phyloP scores from a whole-genome alignment of 2,113 vertebrate species.

The Charadrius vociferus region DNA sequence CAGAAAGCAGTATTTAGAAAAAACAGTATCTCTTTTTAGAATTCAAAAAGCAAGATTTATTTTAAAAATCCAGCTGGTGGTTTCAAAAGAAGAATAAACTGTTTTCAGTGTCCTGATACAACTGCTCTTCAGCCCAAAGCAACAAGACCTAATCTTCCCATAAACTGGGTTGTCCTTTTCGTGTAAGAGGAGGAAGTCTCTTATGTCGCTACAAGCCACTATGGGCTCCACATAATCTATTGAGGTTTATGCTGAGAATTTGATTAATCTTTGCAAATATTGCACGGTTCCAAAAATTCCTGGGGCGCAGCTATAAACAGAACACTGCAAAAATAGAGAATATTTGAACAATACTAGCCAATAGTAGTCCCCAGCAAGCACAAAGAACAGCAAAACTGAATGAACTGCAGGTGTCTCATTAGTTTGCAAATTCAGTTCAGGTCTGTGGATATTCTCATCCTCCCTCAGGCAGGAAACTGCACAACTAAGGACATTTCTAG shows the following conservation, averaged over 20 bases:
- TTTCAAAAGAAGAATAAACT: conserved; percentile 34
- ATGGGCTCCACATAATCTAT: not conserved
- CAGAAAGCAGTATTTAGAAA: conserved; percentile 2
- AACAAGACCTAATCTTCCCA: conserved; percentile 7
- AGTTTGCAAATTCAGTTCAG: not conserved
- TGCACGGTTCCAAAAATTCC: not conserved
- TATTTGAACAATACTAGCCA: not conserved
- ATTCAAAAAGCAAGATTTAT: not conserved
- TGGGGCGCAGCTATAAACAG: not conserved
- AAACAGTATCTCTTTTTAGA: not conserved
- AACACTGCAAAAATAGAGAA: not conserved
- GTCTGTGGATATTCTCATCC: not conserved
- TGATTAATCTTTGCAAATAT: not conserved
- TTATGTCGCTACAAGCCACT: not conserved
- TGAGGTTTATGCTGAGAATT: not conserved
- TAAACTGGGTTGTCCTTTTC: not conserved
- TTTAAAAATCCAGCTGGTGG: conserved; percentile 4
- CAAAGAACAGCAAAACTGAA: not conserved
- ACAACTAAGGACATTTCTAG: not conserved
- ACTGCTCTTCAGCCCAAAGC: conserved; percentile 35
- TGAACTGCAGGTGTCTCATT: not conserved
- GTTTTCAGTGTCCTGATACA: conserved; percentile 33
- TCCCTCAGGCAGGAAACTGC: not conserved
- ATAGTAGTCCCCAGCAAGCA: not conserved
- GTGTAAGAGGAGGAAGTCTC: fast-evolving